Conservation (phyloP, 2,888 invertebrate species). For the Nomada goodeniana region DNA sequence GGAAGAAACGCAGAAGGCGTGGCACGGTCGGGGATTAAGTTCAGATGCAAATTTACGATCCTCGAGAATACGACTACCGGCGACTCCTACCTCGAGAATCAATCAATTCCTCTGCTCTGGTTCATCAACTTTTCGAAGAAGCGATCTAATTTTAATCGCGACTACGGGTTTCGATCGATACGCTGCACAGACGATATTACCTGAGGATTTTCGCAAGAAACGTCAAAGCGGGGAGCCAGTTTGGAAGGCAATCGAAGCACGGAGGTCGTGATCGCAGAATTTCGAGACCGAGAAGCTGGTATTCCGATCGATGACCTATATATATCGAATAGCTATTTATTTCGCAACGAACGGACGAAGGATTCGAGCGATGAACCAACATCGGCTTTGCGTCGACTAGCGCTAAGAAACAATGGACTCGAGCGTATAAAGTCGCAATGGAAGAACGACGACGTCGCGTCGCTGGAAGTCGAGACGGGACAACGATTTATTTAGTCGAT, state of each 20-base stretch:
- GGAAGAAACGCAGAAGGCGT: conserved; percentile 51
- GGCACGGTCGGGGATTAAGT: conserved; percentile 58
- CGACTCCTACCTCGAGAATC: conserved; percentile 5
- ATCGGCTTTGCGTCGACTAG: background rate
- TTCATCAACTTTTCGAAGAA: background rate
- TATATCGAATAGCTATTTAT: conserved; percentile 53
- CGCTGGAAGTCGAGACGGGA: conserved; percentile 6
- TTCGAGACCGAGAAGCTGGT: conserved; percentile 19
- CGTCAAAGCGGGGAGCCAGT: background rate
- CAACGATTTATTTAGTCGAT: conserved; percentile 22
- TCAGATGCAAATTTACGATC: conserved; percentile 47
- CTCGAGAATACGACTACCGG: conserved; percentile 1
- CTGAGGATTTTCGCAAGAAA: conserved; percentile 9
- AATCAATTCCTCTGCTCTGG: background rate
- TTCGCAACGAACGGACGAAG: conserved; percentile 27
- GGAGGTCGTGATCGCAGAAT: conserved; percentile 29
- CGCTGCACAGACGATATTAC: background rate
- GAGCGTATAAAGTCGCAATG: conserved; percentile 28
- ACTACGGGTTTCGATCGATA: background rate
- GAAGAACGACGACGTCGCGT: conserved; percentile 26
- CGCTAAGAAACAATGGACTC: conserved; percentile 34
- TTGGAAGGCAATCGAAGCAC: background rate
- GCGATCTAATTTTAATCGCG: background rate
- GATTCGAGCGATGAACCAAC: no score
- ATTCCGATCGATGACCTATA: conserved; percentile 46